phyloP scores from a whole-genome alignment of 1,140 invertebrate species.

The Leptopilina boulardi region DNA sequence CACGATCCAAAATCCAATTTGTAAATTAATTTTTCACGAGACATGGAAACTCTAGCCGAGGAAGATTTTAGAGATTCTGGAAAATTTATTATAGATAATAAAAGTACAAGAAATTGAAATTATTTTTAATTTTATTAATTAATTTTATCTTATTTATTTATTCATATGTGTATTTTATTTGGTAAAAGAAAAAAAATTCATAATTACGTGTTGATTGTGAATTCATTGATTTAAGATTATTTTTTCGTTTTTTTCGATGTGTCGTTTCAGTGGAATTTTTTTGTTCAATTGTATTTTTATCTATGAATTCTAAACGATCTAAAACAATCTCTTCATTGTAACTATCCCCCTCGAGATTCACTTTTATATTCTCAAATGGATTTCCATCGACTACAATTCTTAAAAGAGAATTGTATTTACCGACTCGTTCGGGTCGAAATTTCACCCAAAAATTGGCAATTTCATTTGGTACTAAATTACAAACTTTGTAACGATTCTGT shows the following conservation, averaged over 20 bases:
- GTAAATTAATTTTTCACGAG: conserved; percentile 45
- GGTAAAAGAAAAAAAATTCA: too few relatives aligned
- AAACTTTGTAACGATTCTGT: conserved; percentile 39
- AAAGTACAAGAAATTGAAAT: not conserved
- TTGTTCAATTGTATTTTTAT: not conserved
- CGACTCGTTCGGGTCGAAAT: conserved; percentile 48
- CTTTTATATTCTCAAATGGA: conserved; percentile 60
- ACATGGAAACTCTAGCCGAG: not conserved
- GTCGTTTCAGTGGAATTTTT: not conserved
- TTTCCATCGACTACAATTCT: conserved; percentile 57
- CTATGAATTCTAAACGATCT: conserved; percentile 51
- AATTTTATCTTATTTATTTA: too few relatives aligned
- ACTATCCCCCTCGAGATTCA: conserved; percentile 56
- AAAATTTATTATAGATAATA: not conserved
- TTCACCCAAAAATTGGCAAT: conserved; percentile 40
- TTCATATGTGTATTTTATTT: too few relatives aligned
- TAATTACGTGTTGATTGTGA: conserved; percentile 24
- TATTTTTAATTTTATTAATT: too few relatives aligned
- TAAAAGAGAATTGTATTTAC: conserved; percentile 48
- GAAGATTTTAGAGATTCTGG: not conserved
- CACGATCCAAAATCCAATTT: conserved; percentile 60
- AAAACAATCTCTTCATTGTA: conserved; percentile 60
- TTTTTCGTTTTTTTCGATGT: not conserved
- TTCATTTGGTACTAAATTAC: conserved; percentile 44
- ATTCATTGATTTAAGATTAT: not conserved